phyloP scores from a whole-genome alignment of 2,888 invertebrate genomes.

The Parochlus steinenii region DNA sequence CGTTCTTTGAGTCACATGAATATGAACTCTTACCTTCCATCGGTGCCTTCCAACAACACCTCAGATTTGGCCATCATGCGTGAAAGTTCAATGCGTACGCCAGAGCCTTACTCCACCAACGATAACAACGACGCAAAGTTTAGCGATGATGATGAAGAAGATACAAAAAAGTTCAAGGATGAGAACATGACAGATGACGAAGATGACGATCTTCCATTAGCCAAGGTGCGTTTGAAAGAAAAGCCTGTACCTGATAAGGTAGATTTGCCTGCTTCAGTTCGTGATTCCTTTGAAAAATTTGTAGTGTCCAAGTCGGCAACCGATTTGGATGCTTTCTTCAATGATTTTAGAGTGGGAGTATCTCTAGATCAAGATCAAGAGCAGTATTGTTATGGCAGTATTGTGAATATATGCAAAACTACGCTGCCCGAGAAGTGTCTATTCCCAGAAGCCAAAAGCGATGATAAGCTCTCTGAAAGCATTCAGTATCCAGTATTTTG shows the following conservation, averaged over 20 bases:
- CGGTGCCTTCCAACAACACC: background rate
- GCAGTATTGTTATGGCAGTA: conserved; percentile 27
- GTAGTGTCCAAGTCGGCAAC: conserved; percentile 24
- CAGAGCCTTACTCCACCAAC: conserved; percentile 64
- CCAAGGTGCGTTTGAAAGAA: conserved; percentile 38
- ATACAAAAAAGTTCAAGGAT: conserved; percentile 24
- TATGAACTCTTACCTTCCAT: background rate
- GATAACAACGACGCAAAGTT: conserved; percentile 49
- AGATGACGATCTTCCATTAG: conserved; percentile 56
- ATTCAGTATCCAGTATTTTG: conserved; percentile 73
- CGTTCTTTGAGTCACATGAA: conserved; percentile 21
- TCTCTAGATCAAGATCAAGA: conserved; percentile 28
- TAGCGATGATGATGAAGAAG: conserved; percentile 13
- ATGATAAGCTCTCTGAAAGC: conserved; percentile 53
- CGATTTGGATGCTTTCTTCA: conserved; percentile 27
- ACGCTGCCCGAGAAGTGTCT: conserved; percentile 25
- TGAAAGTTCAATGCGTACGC: conserved; percentile 25
- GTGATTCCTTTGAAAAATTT: conserved; percentile 29
- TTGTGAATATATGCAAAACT: conserved; percentile 25
- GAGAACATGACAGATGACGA: conserved; percentile 35
- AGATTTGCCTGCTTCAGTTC: conserved; percentile 26
- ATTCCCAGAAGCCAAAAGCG: conserved; percentile 38
- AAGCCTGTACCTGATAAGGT: conserved; percentile 28
- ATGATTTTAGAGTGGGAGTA: conserved; percentile 26
- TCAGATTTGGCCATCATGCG: conserved; percentile 6